Percentiles rank a stretch among this genome's conserved stretches.
These are phyloP conservation scores for Exocentrus adspersus DNA, from an alignment of 2,888 invertebrate species.

Conservation along the genomic window DNA sequence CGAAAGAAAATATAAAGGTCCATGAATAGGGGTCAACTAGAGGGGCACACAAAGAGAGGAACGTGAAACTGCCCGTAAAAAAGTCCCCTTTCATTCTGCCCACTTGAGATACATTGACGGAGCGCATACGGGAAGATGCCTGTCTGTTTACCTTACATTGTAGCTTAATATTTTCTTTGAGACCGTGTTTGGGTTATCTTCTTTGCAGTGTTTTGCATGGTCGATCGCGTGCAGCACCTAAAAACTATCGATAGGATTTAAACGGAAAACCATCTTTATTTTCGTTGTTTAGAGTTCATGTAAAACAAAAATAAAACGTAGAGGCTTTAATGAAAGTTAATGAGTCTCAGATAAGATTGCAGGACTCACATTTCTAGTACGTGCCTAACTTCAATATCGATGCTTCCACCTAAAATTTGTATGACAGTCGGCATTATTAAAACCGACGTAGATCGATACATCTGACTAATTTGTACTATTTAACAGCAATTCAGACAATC, in stretches of 20 bases:
- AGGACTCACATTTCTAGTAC: too few relatives aligned
- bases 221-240: not conserved
- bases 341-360: too few relatives aligned
- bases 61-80: conserved; percentile 49
- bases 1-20: conserved; percentile 46
- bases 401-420: conserved; percentile 12
- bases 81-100: conserved; percentile 43
- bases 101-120: conserved; percentile 45
- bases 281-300: too few relatives aligned
- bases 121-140: conserved; percentile 28
- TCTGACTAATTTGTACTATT: conserved; percentile 18
- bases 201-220: not conserved
- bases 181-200: not conserved
- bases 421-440: conserved; percentile 20
- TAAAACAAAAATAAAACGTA: too few relatives aligned
- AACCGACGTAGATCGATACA: conserved; percentile 12
- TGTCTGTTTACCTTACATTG: conserved; percentile 17
- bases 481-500: not conserved
- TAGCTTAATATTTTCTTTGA: conserved; percentile 5
- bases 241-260: too few relatives aligned
- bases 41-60: conserved; percentile 45
- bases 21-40: conserved; percentile 44
- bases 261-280: too few relatives aligned
- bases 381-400: conserved; percentile 15
- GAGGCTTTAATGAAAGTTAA: too few relatives aligned